Conservation (phyloP, 2,888 invertebrate genomes). For the Herminia tarsipennalis region DNA sequence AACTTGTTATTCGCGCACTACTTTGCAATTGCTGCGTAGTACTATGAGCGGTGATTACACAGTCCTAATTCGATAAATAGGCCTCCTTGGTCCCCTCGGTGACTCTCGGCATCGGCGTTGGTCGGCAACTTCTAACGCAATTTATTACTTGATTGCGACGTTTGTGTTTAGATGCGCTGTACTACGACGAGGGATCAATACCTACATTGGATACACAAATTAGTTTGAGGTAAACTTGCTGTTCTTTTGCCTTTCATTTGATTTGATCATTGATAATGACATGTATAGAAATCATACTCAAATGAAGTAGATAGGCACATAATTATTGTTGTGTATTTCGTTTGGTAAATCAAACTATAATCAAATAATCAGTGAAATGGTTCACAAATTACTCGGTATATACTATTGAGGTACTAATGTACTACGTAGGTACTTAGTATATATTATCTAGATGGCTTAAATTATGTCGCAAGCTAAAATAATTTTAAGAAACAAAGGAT, state of each 20-base stretch:
- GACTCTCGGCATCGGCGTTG: conserved; percentile 28
- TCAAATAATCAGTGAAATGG: too few relatives aligned
- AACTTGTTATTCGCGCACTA: conserved; percentile 9
- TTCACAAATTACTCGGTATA: too few relatives aligned
- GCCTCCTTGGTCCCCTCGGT: conserved; percentile 45
- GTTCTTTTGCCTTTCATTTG: not conserved
- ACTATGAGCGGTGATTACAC: conserved; percentile 73
- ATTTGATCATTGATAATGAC: too few relatives aligned
- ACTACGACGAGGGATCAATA: conserved; percentile 15
- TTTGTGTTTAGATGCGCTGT: conserved; percentile 56
- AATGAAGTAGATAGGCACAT: too few relatives aligned
- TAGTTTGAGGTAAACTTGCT: not conserved
- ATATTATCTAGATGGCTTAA: too few relatives aligned
- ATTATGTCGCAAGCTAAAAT: too few relatives aligned
- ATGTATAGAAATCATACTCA: too few relatives aligned
- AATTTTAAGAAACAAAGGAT: too few relatives aligned
- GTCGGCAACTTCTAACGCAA: conserved; percentile 60
- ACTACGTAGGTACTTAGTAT: too few relatives aligned
- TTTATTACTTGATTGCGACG: conserved; percentile 74
- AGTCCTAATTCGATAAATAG: conserved; percentile 78
- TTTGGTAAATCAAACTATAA: too few relatives aligned
- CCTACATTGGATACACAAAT: conserved; percentile 6
- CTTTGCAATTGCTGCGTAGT: conserved; percentile 53
- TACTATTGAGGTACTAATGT: too few relatives aligned
- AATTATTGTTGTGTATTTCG: too few relatives aligned